Conservation (phyloP, 2,888 invertebrate genomes). For the Amphiduros pacificus region DNA sequence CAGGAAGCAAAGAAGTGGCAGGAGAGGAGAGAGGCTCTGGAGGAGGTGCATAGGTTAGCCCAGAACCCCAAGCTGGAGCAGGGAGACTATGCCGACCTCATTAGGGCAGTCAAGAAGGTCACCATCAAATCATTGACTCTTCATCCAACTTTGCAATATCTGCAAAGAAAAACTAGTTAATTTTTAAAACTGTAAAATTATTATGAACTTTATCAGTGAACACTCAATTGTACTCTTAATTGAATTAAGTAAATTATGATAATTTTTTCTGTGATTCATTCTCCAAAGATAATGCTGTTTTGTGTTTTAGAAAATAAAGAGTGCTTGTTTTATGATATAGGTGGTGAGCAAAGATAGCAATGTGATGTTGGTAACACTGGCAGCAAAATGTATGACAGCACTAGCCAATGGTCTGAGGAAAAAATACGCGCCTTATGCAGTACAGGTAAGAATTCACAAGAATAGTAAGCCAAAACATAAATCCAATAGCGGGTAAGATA, state of each 20-base stretch:
- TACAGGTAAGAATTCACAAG: conserved; percentile 35
- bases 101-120: conserved; percentile 84
- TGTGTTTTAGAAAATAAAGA: conserved; percentile 1
- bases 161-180: not conserved
- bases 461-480: too few species aligned
- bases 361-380: conserved; percentile 86
- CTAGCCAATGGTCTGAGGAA: conserved; percentile 85
- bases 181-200: too few species aligned
- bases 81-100: conserved; percentile 90
- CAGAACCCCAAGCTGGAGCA: conserved; percentile 80
- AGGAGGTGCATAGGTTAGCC: conserved; percentile 77
- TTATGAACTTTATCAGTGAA: too few species aligned
- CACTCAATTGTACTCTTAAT: too few species aligned
- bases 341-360: conserved; percentile 92
- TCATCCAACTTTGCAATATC: not conserved
- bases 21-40: conserved; percentile 89
- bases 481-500: too few species aligned
- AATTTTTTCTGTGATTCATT: too few species aligned
- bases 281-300: not conserved
- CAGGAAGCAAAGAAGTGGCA: conserved; percentile 92
- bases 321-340: conserved; percentile 60
- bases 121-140: too few species aligned
- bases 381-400: conserved; percentile 79
- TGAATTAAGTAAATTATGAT: too few species aligned
- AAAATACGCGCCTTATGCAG: conserved; percentile 82